Conservation (phyloP, 2,888 invertebrate genomes). For the Macaria liturata region DNA sequence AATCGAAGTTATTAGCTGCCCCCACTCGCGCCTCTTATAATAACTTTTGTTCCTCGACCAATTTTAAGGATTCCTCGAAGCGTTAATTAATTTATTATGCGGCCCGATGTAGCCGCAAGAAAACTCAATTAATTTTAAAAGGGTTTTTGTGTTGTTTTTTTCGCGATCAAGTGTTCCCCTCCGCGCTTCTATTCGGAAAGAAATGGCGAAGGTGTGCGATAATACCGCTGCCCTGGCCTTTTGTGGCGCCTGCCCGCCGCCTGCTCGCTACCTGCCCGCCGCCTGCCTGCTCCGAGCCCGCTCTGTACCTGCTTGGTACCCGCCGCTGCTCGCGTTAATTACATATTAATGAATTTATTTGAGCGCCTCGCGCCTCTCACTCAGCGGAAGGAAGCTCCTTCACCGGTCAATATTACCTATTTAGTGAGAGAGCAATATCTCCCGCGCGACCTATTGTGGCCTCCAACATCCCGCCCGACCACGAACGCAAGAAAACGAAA, state of each 20-base stretch:
- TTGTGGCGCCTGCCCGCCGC: conserved; percentile 66
- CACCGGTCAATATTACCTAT: conserved; percentile 29
- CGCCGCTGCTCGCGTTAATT: conserved; percentile 62
- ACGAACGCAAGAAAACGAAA: neutral
- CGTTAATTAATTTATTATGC: conserved; percentile 83
- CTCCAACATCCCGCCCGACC: too few relatives aligned
- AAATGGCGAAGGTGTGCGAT: conserved; percentile 66
- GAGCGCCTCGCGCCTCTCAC: conserved; percentile 33
- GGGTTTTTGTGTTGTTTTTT: conserved; percentile 82
- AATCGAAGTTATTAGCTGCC: conserved; percentile 79
- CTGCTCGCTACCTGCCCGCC: conserved; percentile 39
- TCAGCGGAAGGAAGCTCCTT: conserved; percentile 13
- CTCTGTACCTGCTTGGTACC: too few relatives aligned
- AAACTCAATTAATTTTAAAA: conserved; percentile 84
- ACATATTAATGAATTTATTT: conserved; percentile 71
- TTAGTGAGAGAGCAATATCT: conserved; percentile 11
- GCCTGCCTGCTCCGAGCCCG: conserved; percentile 36
- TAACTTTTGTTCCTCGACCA: conserved; percentile 80
- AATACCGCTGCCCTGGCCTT: conserved; percentile 59
- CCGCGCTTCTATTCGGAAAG: conserved; percentile 55
- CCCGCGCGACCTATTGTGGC: too few relatives aligned
- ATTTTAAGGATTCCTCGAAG: conserved; percentile 81
- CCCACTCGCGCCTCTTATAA: conserved; percentile 44
- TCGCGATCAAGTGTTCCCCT: conserved; percentile 54
- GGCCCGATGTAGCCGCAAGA: conserved; percentile 79